Evolutionary conservation across 2,113 vertebrate species (phyloP).

Genomic region (Isurus oxyrinchus): DNA sequence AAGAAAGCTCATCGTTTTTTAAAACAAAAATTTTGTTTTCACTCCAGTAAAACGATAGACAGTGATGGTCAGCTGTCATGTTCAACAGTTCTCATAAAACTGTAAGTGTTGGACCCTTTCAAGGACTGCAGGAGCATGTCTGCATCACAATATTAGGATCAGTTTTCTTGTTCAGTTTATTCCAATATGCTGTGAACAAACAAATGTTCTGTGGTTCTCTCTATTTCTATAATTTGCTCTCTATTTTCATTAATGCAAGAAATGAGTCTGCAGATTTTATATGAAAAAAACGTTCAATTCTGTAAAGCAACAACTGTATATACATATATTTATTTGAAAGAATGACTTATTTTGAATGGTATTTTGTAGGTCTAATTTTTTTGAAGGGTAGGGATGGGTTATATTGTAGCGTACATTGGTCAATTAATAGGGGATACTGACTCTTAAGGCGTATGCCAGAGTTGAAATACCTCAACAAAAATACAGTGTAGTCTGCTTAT

Average conservation of each 20-base stretch:
- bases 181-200: conserved; percentile 29
- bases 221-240: conserved; percentile 7
- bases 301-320: conserved; percentile 31
- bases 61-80: neutral
- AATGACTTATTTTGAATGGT: conserved; percentile 29
- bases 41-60: neutral
- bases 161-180: neutral
- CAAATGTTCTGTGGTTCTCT: conserved; percentile 2
- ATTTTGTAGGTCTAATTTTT: conserved; percentile 25
- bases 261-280: conserved; percentile 22
- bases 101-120: neutral
- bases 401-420: neutral
- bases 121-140: neutral
- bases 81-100: neutral
- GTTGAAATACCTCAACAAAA: conserved; percentile 16
- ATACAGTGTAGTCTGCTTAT: neutral
- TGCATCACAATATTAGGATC: neutral
- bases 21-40: neutral
- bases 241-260: conserved; percentile 19
- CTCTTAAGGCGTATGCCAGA: neutral
- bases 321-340: conserved; percentile 31
- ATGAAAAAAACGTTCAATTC: neutral
- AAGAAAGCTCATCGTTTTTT: neutral
- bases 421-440: neutral
- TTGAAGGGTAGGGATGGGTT: neutral